Evolutionary conservation across 1,140 invertebrate genomes (phyloP).

Genomic region (Chymomyza costata): DNA sequence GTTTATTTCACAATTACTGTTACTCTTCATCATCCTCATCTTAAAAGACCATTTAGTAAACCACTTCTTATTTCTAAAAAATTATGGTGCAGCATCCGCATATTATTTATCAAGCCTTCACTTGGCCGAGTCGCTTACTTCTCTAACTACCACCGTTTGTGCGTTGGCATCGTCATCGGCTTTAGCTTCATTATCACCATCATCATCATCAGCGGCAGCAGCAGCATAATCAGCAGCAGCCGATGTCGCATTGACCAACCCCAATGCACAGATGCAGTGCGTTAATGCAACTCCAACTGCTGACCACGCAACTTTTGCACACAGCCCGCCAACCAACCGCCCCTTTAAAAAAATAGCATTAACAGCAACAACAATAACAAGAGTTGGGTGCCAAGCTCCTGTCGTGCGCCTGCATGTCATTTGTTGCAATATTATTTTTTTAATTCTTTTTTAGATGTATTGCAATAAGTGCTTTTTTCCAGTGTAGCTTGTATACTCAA

Average conservation of each 20-base stretch:
- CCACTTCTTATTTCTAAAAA: too few species aligned
- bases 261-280: conserved; percentile 13
- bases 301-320: conserved; percentile 2
- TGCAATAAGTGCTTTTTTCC: conserved; percentile 26
- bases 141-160: too few species aligned
- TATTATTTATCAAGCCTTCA: too few species aligned
- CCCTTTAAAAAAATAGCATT: too few species aligned
- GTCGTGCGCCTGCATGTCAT: conserved; percentile 37
- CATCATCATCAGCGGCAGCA: conserved; percentile 17
- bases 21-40: too few species aligned
- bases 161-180: conserved; percentile 2
- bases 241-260: background rate
- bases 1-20: too few species aligned
- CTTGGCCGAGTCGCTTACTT: too few species aligned
- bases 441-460: conserved; percentile 49
- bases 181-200: conserved; percentile 57
- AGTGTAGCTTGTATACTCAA: conserved; percentile 27
- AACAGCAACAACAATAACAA: background rate
- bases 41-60: too few species aligned
- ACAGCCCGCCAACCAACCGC: background rate
- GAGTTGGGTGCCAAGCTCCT: background rate
- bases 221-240: conserved; percentile 6
- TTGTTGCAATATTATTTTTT: conserved; percentile 32
- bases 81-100: too few species aligned
- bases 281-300: conserved; percentile 13